These are phyloP conservation scores for Macropis europaea DNA, from an alignment of 2,888 invertebrate genomes.

Conservation along the genomic window DNA sequence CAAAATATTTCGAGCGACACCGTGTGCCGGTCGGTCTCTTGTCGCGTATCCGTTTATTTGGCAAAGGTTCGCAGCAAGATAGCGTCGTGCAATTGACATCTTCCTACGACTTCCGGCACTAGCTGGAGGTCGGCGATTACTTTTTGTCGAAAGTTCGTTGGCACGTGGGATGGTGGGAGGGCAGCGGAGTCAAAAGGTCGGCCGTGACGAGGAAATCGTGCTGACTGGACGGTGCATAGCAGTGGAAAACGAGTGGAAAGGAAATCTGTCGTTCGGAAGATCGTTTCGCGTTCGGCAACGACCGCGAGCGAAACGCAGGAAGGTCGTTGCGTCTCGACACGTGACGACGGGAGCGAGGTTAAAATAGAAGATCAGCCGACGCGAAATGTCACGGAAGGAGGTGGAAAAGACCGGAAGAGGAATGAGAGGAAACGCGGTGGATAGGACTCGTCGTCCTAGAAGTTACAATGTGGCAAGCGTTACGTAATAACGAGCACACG, in stretches of 20 bases:
- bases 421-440: conserved; percentile 1
- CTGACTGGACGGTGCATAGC: neutral
- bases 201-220: conserved; percentile 21
- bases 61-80: conserved; percentile 36
- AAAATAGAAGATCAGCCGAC: neutral
- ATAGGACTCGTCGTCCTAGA: conserved; percentile 22
- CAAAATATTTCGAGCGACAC: conserved; percentile 1
- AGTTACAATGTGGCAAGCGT: conserved; percentile 45
- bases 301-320: neutral
- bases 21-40: neutral
- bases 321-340: neutral
- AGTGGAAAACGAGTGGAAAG: neutral
- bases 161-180: conserved; percentile 55
- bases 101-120: conserved; percentile 75
- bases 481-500: conserved; percentile 56
- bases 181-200: conserved; percentile 54
- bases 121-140: conserved; percentile 69
- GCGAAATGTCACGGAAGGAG: neutral
- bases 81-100: conserved; percentile 68
- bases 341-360: neutral
- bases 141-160: conserved; percentile 72
- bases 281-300: neutral
- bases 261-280: neutral
- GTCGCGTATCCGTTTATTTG: conserved; percentile 18
- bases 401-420: conserved; percentile 1